Evolutionary conservation across 2,113 vertebrate species (phyloP).

Genomic region (Zosterops japonicus): DNA sequence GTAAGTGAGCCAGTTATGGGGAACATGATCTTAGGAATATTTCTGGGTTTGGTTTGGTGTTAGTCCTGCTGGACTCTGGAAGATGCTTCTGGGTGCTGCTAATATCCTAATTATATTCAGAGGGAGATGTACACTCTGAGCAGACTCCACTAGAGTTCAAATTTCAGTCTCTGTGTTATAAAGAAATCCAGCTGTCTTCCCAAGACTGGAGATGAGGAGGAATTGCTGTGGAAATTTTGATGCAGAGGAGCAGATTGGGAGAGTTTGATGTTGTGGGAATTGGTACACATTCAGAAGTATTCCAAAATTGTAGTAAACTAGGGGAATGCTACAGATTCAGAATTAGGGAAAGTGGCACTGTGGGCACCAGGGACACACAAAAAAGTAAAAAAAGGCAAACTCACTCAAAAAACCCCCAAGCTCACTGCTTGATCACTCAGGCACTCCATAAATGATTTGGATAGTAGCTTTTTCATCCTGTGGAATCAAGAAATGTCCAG

Average conservation of each 20-base stretch:
- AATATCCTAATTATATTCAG: neutral
- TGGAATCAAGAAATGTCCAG: neutral
- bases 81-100: neutral
- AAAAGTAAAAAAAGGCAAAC: neutral
- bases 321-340: neutral
- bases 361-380: neutral
- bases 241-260: neutral
- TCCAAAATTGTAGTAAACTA: neutral
- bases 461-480: neutral
- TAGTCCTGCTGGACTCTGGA: neutral
- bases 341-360: neutral
- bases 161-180: neutral
- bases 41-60: neutral
- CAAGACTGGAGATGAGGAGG: neutral
- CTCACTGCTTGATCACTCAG: neutral
- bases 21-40: neutral
- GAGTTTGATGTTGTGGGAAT: neutral
- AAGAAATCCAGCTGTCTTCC: neutral
- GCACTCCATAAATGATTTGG: neutral
- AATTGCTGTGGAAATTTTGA: neutral
- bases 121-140: neutral
- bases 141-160: neutral
- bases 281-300: too few species aligned
- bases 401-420: rapidly evolving
- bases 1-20: rapidly evolving